Conservation (phyloP, 2,113 vertebrate genomes). For the sheep (Ovis aries) region DNA sequence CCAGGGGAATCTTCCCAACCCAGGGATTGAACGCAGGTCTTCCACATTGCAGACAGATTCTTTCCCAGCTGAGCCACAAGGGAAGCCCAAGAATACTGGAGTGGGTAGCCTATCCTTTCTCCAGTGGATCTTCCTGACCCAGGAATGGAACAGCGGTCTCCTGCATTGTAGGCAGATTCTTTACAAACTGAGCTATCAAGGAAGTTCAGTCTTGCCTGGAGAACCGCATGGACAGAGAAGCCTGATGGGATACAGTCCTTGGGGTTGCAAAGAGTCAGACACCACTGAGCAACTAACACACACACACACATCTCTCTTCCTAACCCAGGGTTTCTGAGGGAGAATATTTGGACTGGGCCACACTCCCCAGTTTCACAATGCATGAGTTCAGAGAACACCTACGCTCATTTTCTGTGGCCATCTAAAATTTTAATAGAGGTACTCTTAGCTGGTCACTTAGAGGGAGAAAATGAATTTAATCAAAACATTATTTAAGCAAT, state of each 20-base stretch:
- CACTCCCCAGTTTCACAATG: background rate
- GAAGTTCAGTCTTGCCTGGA: background rate
- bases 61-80: background rate
- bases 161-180: background rate
- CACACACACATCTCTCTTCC: background rate
- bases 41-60: background rate
- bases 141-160: accelerated
- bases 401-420: background rate
- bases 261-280: background rate
- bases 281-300: background rate
- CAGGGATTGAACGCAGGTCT: background rate
- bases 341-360: background rate
- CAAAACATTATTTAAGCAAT: background rate
- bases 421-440: background rate
- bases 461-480: background rate
- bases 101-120: background rate
- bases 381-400: background rate
- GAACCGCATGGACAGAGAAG: background rate
- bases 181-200: background rate
- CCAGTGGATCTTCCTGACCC: background rate
- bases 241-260: background rate
- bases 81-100: background rate
- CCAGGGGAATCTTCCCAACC: background rate
- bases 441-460: background rate
- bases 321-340: background rate